Base-by-base conservation (phyloP, 1,140 invertebrate species). In the Lepidostoma basale region DNA sequence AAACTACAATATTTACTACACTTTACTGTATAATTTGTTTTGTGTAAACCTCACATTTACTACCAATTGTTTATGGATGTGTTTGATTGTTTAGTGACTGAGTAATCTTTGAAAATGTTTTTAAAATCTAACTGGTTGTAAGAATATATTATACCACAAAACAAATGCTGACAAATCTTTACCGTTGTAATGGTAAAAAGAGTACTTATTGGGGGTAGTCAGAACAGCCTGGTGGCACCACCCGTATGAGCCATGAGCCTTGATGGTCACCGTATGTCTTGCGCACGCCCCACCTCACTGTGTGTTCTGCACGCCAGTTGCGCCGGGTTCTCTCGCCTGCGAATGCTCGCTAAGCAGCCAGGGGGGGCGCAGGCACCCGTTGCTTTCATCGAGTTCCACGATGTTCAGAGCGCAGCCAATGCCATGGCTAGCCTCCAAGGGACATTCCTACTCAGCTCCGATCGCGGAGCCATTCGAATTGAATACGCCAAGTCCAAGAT, bases 401-500 rank as follows among this genome's bases (percentile, higher is more conserved):
- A 96, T 83, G 88, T 96, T 75, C 85, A 88, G 77, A 93, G 90
- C 81, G 96, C 97, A 70, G 88, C 92, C 75, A 89, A 93, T 76
- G 96, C 95, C 75, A 92, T 98, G 90, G 88, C 89, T 75, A 88
- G 92, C 75, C 89, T 98, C 73, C 95, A 98, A 84, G 96, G 96
- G 78, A 93, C 93, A 79, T 92, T 96, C 81, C 89, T 98, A 72
- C 88, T 95, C 77, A 96, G 94, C 80, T 97, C 95, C 68, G 96
- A 98, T 80, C 89, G 93, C 74, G 95, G 95, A 76, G 94, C 95
- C 78, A 97, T 98, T 81, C 90, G 96, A 82, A 97, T 98, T 82
- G 97, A 98, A 88, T 98, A 95, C 87, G 96, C 96, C 80, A 96
- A 96, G 87, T 96, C 92, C 84, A 97, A 97, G 89, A 98, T 98